Evolutionary conservation across 1,140 invertebrate genomes (phyloP).

Genomic region (Drosophila ironensis): DNA sequence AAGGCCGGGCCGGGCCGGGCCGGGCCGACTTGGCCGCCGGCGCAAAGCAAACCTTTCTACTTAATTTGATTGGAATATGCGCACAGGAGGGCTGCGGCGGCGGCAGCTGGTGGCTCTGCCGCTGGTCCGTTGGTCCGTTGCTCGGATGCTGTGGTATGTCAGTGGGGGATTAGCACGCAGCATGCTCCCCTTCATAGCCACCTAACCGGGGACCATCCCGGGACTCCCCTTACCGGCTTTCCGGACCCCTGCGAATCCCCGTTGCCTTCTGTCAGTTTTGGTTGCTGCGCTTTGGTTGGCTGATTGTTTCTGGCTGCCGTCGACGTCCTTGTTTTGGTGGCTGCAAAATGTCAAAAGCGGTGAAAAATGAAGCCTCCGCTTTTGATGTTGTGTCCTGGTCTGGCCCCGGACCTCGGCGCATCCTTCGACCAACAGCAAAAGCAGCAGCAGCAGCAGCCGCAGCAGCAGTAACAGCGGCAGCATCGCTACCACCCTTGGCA

Average conservation of each 20-base stretch:
- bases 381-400: slow-evolving; percentile 57
- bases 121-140: slow-evolving; percentile 27
- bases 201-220: neutral
- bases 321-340: slow-evolving; percentile 40
- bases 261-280: slow-evolving; percentile 54
- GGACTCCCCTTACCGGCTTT: neutral
- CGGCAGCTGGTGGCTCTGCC: slow-evolving; percentile 1
- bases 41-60: slow-evolving; percentile 57
- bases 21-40: neutral
- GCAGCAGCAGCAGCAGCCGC: too few relatives aligned
- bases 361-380: slow-evolving; percentile 74
- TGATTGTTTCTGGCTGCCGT: slow-evolving; percentile 69
- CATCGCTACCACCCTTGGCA: slow-evolving; percentile 41
- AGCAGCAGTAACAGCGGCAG: too few relatives aligned
- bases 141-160: slow-evolving; percentile 28
- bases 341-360: slow-evolving; percentile 78
- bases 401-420: too few relatives aligned
- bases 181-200: too few relatives aligned
- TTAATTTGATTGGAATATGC: slow-evolving; percentile 80
- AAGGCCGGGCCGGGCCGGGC: too few relatives aligned
- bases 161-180: slow-evolving; percentile 61
- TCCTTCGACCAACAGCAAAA: too few relatives aligned
- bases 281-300: slow-evolving; percentile 69
- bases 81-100: slow-evolving; percentile 43
- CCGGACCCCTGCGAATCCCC: neutral